phyloP scores from a whole-genome alignment of 2,888 invertebrate species.

The Cheilosia soror region DNA sequence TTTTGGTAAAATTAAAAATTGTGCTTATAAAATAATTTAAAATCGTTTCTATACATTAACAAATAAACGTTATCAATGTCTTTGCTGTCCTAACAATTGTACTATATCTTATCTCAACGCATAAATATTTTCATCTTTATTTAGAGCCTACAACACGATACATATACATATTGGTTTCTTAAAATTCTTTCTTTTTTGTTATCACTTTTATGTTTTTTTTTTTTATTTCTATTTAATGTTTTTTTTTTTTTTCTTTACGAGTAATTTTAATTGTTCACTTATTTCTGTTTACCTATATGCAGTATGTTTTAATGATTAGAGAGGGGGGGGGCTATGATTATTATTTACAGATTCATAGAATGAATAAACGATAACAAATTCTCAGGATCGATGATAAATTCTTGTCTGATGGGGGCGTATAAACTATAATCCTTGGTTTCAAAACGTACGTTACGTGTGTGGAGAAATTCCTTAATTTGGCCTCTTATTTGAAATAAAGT shows the following conservation, averaged over 20 bases:
- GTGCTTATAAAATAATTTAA: conserved; percentile 69
- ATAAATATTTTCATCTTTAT: conserved; percentile 65
- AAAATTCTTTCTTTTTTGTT: conserved; percentile 44
- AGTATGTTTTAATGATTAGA: conserved; percentile 31
- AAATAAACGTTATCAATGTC: conserved; percentile 68
- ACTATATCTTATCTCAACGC: conserved; percentile 69
- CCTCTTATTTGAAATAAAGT: conserved; percentile 73
- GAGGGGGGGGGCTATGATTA: conserved; percentile 38
- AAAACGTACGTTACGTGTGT: conserved; percentile 24
- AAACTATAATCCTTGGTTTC: conserved; percentile 54
- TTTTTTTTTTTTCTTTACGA: conserved; percentile 24
- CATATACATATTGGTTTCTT: conserved; percentile 38
- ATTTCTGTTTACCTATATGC: conserved; percentile 42
- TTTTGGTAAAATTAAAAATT: conserved; percentile 64
- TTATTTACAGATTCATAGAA: conserved; percentile 60
- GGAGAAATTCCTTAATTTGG: conserved; percentile 62
- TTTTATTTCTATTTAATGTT: not conserved
- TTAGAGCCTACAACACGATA: conserved; percentile 61
- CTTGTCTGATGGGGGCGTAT: conserved; percentile 29
- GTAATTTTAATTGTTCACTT: conserved; percentile 34
- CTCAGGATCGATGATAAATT: conserved; percentile 43
- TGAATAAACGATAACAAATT: conserved; percentile 43
- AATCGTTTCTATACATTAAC: conserved; percentile 53
- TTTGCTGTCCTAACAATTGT: conserved; percentile 74
- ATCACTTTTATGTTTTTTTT: conserved; percentile 40